Conservation (phyloP, 1,140 invertebrate genomes). For the Bombus superbus region DNA sequence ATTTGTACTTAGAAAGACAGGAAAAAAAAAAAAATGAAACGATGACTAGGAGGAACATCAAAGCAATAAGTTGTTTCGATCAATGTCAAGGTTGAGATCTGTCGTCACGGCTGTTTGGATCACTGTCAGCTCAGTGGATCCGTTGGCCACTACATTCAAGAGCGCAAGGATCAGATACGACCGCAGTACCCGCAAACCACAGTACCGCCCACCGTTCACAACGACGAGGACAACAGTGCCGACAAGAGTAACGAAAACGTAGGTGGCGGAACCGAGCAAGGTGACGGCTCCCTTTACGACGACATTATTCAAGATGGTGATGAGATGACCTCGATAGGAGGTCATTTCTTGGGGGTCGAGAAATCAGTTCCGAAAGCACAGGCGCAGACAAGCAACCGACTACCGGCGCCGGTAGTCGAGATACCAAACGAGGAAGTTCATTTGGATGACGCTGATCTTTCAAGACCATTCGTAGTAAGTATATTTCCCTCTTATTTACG, state of each 20-base stretch:
- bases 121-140: slow-evolving; percentile 89
- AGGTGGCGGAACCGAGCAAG: slow-evolving; percentile 41
- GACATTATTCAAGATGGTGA: slow-evolving; percentile 85
- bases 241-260: slow-evolving; percentile 59
- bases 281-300: slow-evolving; percentile 84
- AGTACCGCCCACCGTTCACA: slow-evolving; percentile 61
- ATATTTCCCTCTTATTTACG: neutral
- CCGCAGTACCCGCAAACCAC: slow-evolving; percentile 81
- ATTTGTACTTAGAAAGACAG: neutral
- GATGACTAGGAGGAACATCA: neutral
- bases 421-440: slow-evolving; percentile 70
- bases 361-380: slow-evolving; percentile 79
- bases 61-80: slow-evolving; percentile 23
- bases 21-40: neutral
- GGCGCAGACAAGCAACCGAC: slow-evolving; percentile 81
- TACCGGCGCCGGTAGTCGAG: slow-evolving; percentile 74
- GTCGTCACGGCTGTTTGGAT: slow-evolving; percentile 94
- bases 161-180: slow-evolving; percentile 78
- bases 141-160: slow-evolving; percentile 76
- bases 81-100: slow-evolving; percentile 88
- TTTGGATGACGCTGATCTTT: slow-evolving; percentile 69
- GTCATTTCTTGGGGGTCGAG: slow-evolving; percentile 78
- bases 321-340: slow-evolving; percentile 80
- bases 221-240: slow-evolving; percentile 67
- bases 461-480: slow-evolving; percentile 77